Evolutionary conservation across 2,797 vertebrate species (phyloP), one percentile per base, ranked within the genome.

Genomic region (Psittacula echo): DNA sequence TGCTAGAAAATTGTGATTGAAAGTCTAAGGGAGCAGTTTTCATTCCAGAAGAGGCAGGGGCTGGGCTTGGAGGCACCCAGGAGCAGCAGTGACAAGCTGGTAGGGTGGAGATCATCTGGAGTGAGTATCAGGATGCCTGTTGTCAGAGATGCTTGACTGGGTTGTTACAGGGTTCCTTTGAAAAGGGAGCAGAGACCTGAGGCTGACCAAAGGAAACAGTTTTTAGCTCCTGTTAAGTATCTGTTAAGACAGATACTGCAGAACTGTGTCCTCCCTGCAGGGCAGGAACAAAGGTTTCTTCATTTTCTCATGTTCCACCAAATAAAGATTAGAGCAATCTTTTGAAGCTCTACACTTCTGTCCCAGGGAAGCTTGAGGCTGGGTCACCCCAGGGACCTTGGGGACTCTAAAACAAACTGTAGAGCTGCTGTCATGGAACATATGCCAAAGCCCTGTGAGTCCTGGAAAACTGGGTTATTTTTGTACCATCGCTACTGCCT

Each of bases 11-110:
- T 10, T 2, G 54, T 27, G 21, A 13, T 11, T 7, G 26, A 3
- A 21, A 12, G 20, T 26, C 34, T 5, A 13, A 13, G 53, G 48
- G 30, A 42, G 37, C 3, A 0, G 3, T 4, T 53, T 48, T 10
- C 2, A 0, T 9, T 44, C 22, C 42, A 9, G 23, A 5, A 7
- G 39, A 13, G 51, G 8, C 16, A 10, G 4, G 4, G 45, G n/a
- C 61, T 13, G 39, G 56, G 30, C 44, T 26, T 6, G 51, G 26
- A 8, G n/a, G 30, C 61, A 13, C 42, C 39, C 3, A 0, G 32
- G 79, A 30, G 21, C 19, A 2, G 48, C 21, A 4, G 6, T 8
- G 66, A 7, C 8, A 20, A 51, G 45, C 64, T 24, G 34, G 8
- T 16, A 11, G 5, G 15, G 9, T 56, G 66, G 53, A 32, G 26